Evolutionary conservation across 1,140 invertebrate genomes (phyloP), one percentile per base, ranked within the genome.

Genomic region (Colletes gigas): DNA sequence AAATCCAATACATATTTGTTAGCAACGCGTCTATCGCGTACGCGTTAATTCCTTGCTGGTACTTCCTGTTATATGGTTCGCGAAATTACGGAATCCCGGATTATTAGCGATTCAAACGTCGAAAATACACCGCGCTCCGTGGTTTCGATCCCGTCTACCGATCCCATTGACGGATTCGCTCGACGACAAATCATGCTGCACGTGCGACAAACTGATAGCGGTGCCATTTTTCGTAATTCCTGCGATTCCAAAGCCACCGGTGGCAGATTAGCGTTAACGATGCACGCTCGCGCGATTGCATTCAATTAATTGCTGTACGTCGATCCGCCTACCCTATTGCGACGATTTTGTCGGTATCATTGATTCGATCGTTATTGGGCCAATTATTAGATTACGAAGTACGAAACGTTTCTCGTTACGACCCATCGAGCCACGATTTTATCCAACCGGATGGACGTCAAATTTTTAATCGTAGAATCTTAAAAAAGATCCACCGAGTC

Each of bases 161-260:
- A 74, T 67, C 39, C 21, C 63, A 59, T 75, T 68, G 78, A 75
- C 72, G 72, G 52, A 75, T 60, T 73, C 55, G 47, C 12, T 44
- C n/a, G 72, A 75, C 62, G 78, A 81, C 72, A 81, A 66, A 81
- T 81, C 54, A 47, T 30, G 52, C 17, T 52, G 60, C 70, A 62
- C 60, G 57, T 73, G 69, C 52, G 77, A 79, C 77, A 73, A 73
- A 79, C 77, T 73, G 77, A 79, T 79, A 79, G 52, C 69, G 15
- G n/a, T 15, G n/a, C 50, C 30, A 60, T 30, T 65, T 73, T 55
- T 59, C 65, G 52, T 73, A 55, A 72, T 79, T 50, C 52, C 19
- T 10, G 39, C n/a, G 39, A 72, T 65, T 39, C 68, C 39, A 54
- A 41, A 55, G 50, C 77, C 77, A 54, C 19, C 39, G 69, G 19